Evolutionary conservation across 2,888 invertebrate genomes (phyloP).

Genomic region (Lasius platythorax): DNA sequence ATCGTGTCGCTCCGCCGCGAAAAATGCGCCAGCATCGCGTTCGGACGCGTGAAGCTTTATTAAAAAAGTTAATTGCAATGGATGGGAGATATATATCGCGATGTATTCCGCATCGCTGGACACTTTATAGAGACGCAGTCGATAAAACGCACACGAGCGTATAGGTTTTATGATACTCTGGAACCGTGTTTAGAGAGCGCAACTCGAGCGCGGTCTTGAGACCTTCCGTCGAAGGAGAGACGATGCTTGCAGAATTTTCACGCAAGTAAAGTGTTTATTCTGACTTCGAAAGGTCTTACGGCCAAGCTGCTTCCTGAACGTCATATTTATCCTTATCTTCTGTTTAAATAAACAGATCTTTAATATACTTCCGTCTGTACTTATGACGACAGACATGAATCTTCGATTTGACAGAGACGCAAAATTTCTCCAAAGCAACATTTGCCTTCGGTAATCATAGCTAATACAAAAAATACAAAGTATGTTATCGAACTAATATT

Average conservation of each 20-base stretch:
- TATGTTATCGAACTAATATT: not conserved
- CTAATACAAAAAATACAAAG: conserved; percentile 19
- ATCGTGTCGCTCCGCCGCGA: conserved; percentile 15
- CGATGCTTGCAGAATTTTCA: conserved; percentile 40
- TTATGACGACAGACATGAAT: not conserved
- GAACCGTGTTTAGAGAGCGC: conserved; percentile 19
- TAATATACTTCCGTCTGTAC: conserved; percentile 30
- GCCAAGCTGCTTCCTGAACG: conserved; percentile 33
- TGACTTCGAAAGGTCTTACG: conserved; percentile 33
- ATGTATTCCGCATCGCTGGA: conserved; percentile 30
- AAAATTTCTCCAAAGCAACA: not conserved
- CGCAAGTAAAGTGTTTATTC: conserved; percentile 47
- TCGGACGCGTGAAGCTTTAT: conserved; percentile 46
- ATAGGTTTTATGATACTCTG: conserved; percentile 35
- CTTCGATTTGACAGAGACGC: not conserved
- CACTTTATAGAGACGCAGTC: conserved; percentile 30
- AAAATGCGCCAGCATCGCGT: conserved; percentile 31
- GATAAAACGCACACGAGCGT: conserved; percentile 34
- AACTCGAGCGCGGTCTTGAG: conserved; percentile 1
- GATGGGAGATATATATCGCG: conserved; percentile 32
- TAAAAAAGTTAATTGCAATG: conserved; percentile 52
- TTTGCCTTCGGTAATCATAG: not conserved
- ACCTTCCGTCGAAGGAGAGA: not conserved
- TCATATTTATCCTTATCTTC: conserved; percentile 41
- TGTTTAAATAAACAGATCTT: conserved; percentile 39